These are phyloP conservation scores for Oryctolagus cuniculus DNA, from an alignment of 2,113 vertebrate species.

Conservation along the genomic window mOryCun1.1 NC_091433.1:120432501-120433000, in stretches of 20 bases:
- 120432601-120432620: not conserved
- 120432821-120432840: too few relatives aligned
- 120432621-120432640: not conserved
- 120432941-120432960: too few relatives aligned
- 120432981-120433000: not conserved
- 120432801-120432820: too few relatives aligned
- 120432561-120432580: not conserved
- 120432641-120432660: not conserved
- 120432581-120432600: not conserved
- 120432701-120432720: not conserved
- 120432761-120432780: too few relatives aligned
- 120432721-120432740: too few relatives aligned
- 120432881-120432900: too few relatives aligned
- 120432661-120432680: too few relatives aligned
- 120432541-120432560: not conserved
- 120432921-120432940: too few relatives aligned
- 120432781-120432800: too few relatives aligned
- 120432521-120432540: not conserved
- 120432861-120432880: too few relatives aligned
- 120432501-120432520: not conserved
- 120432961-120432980: not conserved
- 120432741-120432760: not conserved
- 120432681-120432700: not conserved
- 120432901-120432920: too few relatives aligned
- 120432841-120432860: too few relatives aligned